Percentiles rank a stretch among this genome's conserved stretches.
Evolutionary conservation across 2,888 invertebrate species (phyloP).

Genomic region (Ophonus ardosiacus): DNA sequence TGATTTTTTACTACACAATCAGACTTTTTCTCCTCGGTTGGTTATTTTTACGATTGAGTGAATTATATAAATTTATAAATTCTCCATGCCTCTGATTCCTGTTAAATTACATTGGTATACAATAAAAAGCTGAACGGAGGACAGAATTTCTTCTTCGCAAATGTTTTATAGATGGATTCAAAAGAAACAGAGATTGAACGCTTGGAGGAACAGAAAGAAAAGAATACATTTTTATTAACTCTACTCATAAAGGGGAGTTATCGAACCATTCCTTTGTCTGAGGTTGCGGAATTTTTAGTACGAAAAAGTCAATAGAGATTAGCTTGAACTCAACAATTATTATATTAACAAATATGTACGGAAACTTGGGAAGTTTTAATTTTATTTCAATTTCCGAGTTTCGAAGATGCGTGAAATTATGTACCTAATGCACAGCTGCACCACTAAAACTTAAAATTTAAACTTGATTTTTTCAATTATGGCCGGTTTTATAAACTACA

Average conservation of each 20-base stretch:
- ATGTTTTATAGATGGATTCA: slow-evolving; percentile 23
- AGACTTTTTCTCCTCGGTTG: background rate
- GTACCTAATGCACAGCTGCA: no score
- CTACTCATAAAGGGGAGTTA: background rate
- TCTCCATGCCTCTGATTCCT: background rate
- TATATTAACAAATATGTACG: no score
- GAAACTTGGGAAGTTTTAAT: no score
- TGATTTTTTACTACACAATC: background rate
- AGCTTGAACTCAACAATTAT: background rate
- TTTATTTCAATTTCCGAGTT: no score
- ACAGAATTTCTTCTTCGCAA: background rate
- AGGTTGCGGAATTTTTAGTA: background rate
- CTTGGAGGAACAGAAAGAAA: background rate
- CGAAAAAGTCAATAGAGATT: background rate
- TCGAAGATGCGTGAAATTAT: no score
- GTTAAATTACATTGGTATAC: background rate
- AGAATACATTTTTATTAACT: slow-evolving; percentile 33
- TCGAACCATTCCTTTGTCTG: background rate
- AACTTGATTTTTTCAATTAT: no score
- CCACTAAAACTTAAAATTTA: no score
- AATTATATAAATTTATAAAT: background rate
- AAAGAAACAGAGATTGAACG: slow-evolving; percentile 13
- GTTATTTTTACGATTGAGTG: background rate
- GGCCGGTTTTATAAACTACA: no score
- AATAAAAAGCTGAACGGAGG: background rate